phyloP scores from a whole-genome alignment of 2,888 invertebrate genomes.

The Synanthedon formicaeformis region DNA sequence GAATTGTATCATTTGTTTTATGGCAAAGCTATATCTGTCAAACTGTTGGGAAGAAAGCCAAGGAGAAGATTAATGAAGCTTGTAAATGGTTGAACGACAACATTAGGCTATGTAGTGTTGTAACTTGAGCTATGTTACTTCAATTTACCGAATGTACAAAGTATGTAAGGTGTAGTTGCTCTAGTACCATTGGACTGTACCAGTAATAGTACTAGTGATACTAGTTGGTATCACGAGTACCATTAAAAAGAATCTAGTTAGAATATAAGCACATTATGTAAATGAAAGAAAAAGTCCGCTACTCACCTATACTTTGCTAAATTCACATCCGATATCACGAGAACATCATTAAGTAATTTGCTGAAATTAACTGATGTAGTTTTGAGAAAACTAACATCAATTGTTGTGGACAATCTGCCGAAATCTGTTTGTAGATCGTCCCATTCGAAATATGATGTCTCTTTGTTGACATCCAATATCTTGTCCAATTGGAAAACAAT shows the following conservation, averaged over 20 bases:
- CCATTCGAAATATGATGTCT: slow-evolving; percentile 76
- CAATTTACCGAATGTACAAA: too few species aligned
- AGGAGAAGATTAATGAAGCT: background rate
- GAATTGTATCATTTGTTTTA: too few species aligned
- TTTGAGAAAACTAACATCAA: slow-evolving; percentile 63
- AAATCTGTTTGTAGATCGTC: slow-evolving; percentile 67
- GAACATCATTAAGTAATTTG: slow-evolving; percentile 68
- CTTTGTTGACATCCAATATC: slow-evolving; percentile 76
- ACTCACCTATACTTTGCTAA: slow-evolving; percentile 69
- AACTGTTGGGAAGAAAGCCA: background rate
- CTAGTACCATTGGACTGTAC: too few species aligned
- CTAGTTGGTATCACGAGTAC: too few species aligned
- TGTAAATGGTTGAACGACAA: background rate
- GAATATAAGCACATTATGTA: too few species aligned
- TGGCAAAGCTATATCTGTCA: background rate
- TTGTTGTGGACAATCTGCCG: slow-evolving; percentile 60
- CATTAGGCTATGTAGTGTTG: background rate
- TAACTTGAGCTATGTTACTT: too few species aligned
- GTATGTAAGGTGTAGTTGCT: too few species aligned
- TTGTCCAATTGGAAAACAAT: slow-evolving; percentile 78
- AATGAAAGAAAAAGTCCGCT: background rate
- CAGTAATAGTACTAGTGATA: too few species aligned
- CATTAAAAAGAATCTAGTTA: too few species aligned
- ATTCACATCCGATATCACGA: slow-evolving; percentile 70
- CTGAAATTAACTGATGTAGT: slow-evolving; percentile 72